A percentile compares a stretch with the other conserved stretches of the same genome.
phyloP scores from a whole-genome alignment of 2,888 invertebrate species.

The Dynastes grantii region DNA sequence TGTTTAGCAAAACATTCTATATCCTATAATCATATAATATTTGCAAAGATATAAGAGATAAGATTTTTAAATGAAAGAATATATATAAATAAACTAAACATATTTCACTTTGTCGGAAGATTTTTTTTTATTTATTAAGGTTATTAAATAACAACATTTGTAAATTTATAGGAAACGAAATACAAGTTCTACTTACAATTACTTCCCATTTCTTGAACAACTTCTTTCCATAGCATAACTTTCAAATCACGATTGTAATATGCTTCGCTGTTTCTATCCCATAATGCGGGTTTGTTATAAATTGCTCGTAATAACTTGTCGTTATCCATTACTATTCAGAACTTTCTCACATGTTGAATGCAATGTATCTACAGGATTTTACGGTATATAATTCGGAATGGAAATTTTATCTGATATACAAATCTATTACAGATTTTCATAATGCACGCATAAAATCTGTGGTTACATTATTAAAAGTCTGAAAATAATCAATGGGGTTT shows the following conservation, averaged over 20 bases:
- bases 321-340: constrained; percentile 2
- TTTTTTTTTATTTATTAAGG: no score
- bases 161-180: no score
- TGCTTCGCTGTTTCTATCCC: constrained; percentile 4
- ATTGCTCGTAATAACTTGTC: constrained; percentile 8
- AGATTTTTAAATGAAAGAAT: neutral
- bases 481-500: no score
- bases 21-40: no score
- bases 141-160: neutral
- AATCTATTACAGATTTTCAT: no score
- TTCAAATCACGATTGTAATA: constrained; percentile 22
- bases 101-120: neutral
- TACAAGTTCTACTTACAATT: constrained; percentile 4
- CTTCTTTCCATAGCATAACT: neutral
- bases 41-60: neutral
- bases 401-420: no score
- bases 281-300: constrained; percentile 17
- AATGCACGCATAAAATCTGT: no score
- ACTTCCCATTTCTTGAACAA: neutral
- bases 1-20: no score
- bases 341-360: neutral
- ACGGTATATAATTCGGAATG: no score
- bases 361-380: no score
- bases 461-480: no score
- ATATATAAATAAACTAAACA: neutral